These are phyloP conservation scores for Sisyra nigra DNA, from an alignment of 2,888 invertebrate genomes.

Conservation along the genomic window DNA sequence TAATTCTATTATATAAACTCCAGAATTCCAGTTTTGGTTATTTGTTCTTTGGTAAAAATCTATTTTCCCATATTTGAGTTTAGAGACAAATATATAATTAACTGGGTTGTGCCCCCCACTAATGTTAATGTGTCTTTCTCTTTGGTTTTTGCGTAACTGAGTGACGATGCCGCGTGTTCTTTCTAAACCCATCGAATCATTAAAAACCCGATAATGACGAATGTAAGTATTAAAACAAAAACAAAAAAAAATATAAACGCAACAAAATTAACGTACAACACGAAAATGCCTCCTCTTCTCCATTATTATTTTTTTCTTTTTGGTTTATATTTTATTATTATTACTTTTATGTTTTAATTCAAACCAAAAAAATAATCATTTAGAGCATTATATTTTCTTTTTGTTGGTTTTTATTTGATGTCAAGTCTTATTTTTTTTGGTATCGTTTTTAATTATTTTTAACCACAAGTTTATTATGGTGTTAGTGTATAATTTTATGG, in stretches of 20 bases:
- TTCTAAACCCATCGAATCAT: slow-evolving; percentile 4
- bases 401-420: not conserved
- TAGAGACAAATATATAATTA: too few relatives aligned
- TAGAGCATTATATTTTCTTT: slow-evolving; percentile 4
- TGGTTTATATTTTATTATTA: slow-evolving; percentile 6
- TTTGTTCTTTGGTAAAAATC: too few relatives aligned
- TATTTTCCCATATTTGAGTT: too few relatives aligned
- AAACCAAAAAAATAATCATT: too few relatives aligned
- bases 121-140: slow-evolving; percentile 29
- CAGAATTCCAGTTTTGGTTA: too few relatives aligned
- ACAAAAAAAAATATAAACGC: too few relatives aligned
- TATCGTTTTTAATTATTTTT: not conserved
- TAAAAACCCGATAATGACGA: slow-evolving; percentile 9
- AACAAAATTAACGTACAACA: too few relatives aligned
- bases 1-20: too few relatives aligned
- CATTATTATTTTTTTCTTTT: slow-evolving; percentile 7
- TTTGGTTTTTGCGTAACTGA: slow-evolving; percentile 33
- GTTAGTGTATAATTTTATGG: slow-evolving; percentile 14
- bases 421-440: not conserved
- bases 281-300: slow-evolving; percentile 9
- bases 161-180: slow-evolving; percentile 23
- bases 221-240: slow-evolving; percentile 4
- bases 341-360: slow-evolving; percentile 7
- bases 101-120: slow-evolving; percentile 13
- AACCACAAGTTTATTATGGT: slow-evolving; percentile 1